Percentiles rank a stretch among this genome's conserved stretches.
These are phyloP conservation scores for Thymelicus sylvestris DNA, from an alignment of 2,888 invertebrate species.

Conservation along the genomic window DNA sequence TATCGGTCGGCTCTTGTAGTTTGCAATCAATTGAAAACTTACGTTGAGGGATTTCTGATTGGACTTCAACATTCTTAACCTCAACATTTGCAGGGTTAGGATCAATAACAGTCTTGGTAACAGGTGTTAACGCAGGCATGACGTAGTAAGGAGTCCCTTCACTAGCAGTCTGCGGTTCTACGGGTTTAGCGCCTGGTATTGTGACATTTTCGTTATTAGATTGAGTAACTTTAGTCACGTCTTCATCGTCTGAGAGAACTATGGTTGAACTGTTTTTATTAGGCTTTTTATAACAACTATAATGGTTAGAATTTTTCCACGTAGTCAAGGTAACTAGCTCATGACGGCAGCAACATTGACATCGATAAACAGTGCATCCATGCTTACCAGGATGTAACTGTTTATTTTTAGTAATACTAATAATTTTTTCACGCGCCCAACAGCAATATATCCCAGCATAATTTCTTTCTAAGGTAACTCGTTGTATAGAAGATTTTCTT, in stretches of 20 bases:
- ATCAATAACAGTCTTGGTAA: neutral
- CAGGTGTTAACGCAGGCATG: neutral
- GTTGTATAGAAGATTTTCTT: constrained; percentile 12
- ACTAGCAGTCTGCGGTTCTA: neutral
- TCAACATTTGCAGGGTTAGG: neutral
- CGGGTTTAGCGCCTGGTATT: neutral
- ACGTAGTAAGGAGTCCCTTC: no score
- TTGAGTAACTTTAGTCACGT: neutral
- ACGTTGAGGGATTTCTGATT: neutral
- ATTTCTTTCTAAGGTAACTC: neutral
- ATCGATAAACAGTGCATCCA: constrained; percentile 44
- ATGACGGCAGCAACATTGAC: constrained; percentile 58
- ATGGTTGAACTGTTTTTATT: constrained; percentile 10
- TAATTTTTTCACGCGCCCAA: constrained; percentile 54
- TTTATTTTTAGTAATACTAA: constrained; percentile 8
- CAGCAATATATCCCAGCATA: constrained; percentile 53
- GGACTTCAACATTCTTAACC: neutral
- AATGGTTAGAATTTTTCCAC: neutral
- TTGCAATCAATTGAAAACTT: neutral
- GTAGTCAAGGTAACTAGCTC: constrained; percentile 37
- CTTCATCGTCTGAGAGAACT: constrained; percentile 25
- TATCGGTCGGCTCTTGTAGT: neutral
- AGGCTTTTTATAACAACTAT: neutral
- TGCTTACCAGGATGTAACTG: constrained; percentile 32
- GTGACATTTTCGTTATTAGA: neutral